These are phyloP conservation scores for Myrmecophaga tridactyla DNA, from an alignment of 2,113 vertebrate genomes.

Conservation along the genomic window DNA sequence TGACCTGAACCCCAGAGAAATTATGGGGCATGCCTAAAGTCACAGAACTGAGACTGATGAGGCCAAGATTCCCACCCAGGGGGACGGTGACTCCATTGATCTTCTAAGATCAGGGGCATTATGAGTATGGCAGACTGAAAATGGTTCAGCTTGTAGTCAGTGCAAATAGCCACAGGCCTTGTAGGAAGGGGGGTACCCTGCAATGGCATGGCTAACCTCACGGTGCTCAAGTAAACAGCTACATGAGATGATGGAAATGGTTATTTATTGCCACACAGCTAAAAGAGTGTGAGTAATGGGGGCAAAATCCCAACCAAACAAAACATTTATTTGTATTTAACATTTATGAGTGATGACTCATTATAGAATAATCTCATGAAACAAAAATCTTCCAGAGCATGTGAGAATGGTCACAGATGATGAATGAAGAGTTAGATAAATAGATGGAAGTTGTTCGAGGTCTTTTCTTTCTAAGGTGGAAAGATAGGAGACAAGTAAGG, in stretches of 20 bases:
- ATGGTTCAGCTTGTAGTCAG: neutral
- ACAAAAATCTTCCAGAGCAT: neutral
- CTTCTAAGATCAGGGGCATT: neutral
- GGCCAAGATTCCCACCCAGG: neutral
- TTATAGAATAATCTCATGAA: neutral
- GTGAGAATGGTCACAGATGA: neutral
- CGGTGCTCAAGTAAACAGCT: neutral
- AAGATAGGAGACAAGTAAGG: neutral
- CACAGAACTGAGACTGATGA: neutral
- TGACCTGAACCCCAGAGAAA: neutral
- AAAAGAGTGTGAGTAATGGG: neutral
- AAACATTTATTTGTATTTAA: neutral
- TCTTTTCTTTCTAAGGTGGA: neutral
- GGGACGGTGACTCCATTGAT: neutral
- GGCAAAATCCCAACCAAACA: neutral
- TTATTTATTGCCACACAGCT: neutral
- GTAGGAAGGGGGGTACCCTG: neutral
- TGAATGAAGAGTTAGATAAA: neutral
- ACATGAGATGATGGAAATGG: neutral
- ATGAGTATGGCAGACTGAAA: neutral
- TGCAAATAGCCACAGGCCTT: neutral
- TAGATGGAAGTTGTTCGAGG: neutral
- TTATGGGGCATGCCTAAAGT: neutral
- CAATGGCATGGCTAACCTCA: neutral
- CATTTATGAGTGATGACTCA: neutral